phyloP scores from a whole-genome alignment of 2,113 vertebrate species.

The Pomatorhinus ruficollis region DNA sequence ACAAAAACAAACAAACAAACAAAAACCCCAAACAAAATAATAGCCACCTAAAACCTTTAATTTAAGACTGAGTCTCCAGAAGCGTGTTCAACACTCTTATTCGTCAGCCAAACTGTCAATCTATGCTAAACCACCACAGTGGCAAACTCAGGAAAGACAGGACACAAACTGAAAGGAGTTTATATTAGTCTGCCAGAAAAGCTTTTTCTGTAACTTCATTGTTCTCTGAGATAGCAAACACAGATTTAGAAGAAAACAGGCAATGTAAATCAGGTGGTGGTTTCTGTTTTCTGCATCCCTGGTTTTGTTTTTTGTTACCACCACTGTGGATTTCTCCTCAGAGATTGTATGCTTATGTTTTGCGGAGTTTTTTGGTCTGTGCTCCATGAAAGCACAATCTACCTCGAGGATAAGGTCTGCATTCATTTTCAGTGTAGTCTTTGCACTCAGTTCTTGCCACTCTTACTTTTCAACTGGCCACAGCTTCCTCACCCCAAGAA shows the following conservation, averaged over 20 bases:
- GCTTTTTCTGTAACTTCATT: not conserved
- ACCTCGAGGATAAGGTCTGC: not conserved
- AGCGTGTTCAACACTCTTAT: too few relatives aligned
- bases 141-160: not conserved
- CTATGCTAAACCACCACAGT: too few relatives aligned
- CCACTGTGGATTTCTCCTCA: not conserved
- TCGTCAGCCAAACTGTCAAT: too few relatives aligned
- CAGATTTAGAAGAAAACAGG: not conserved
- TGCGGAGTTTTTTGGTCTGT: fast-evolving
- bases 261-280: not conserved
- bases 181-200: not conserved
- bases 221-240: not conserved
- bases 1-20: too few relatives aligned
- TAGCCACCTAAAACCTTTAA: too few relatives aligned
- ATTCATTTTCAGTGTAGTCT: not conserved
- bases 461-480: not conserved
- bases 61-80: too few relatives aligned
- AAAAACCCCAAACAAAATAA: too few relatives aligned
- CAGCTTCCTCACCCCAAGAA: not conserved
- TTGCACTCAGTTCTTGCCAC: not conserved
- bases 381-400: not conserved
- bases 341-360: not conserved
- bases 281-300: not conserved
- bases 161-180: not conserved
- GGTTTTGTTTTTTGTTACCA: not conserved